A percentile compares a stretch with the other conserved stretches of the same genome.
Conservation (phyloP, 1,140 invertebrate genomes). For the Orius insidiosus region DNA sequence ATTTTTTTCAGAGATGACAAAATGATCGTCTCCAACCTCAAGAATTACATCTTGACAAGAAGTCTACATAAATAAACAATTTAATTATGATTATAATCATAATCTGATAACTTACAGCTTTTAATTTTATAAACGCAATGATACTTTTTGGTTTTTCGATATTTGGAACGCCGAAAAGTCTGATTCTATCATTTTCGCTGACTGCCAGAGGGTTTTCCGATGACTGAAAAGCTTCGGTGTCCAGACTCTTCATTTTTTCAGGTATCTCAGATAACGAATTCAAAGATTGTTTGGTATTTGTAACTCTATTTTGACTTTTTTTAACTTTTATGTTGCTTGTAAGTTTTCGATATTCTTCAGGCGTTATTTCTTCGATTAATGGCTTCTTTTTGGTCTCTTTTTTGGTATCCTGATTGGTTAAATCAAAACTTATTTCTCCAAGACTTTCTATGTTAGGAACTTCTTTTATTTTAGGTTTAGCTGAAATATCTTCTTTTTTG, state of each 20-base stretch:
- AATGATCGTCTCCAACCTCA: too few species aligned
- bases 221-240: too few species aligned
- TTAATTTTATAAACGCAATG: conserved; percentile 3
- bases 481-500: too few species aligned
- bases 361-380: conserved; percentile 13
- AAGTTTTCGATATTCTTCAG: not conserved
- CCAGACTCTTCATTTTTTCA: too few species aligned
- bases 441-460: conserved; percentile 2
- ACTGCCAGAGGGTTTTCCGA: not conserved
- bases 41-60: too few species aligned
- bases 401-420: not conserved
- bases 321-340: not conserved
- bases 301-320: not conserved
- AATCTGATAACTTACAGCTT: conserved; percentile 13
- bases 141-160: not conserved
- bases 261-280: too few species aligned
- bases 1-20: too few species aligned
- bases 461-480: not conserved
- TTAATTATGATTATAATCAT: too few species aligned
- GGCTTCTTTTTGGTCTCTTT: not conserved
- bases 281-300: not conserved
- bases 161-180: not conserved
- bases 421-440: not conserved
- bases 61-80: too few species aligned
- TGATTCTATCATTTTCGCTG: not conserved